Conservation (phyloP, 2,888 invertebrate species). For the Hybos culiciformis region DNA sequence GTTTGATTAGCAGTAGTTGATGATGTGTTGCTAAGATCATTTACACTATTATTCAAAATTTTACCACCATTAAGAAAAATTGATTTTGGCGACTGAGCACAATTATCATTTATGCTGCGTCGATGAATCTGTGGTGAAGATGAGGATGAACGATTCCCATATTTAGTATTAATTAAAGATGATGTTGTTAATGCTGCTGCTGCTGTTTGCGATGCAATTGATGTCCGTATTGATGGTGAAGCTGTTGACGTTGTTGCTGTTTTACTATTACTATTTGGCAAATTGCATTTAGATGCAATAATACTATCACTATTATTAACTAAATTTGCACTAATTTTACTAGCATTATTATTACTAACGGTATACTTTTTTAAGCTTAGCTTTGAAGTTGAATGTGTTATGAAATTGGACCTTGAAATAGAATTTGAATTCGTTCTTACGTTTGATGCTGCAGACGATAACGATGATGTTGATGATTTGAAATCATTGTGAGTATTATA, state of each 20-base stretch:
- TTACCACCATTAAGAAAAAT: not conserved
- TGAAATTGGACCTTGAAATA: no score
- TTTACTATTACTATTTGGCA: conserved; percentile 4
- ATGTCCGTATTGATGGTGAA: no score
- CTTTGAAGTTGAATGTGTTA: no score
- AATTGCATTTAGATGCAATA: conserved; percentile 8
- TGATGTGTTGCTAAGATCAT: conserved; percentile 15
- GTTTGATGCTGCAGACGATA: not conserved
- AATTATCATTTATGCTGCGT: no score
- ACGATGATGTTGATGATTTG: not conserved
- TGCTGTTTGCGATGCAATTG: not conserved
- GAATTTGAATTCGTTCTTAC: not conserved
- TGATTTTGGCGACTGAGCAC: not conserved
- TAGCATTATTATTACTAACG: no score
- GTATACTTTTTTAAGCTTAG: no score
- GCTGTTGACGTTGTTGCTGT: conserved; percentile 14
- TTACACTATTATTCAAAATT: conserved; percentile 11
- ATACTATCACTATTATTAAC: conserved; percentile 1
- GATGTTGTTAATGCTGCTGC: conserved; percentile 5
- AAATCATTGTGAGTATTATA: not conserved
- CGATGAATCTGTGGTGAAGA: conserved; percentile 14
- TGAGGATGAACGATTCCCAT: not conserved
- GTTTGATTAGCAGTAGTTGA: conserved; percentile 1
- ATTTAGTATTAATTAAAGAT: conserved; percentile 14
- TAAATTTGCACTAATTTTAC: not conserved